phyloP scores from a whole-genome alignment of 2,888 invertebrate species.

The Agrotis segetum region DNA sequence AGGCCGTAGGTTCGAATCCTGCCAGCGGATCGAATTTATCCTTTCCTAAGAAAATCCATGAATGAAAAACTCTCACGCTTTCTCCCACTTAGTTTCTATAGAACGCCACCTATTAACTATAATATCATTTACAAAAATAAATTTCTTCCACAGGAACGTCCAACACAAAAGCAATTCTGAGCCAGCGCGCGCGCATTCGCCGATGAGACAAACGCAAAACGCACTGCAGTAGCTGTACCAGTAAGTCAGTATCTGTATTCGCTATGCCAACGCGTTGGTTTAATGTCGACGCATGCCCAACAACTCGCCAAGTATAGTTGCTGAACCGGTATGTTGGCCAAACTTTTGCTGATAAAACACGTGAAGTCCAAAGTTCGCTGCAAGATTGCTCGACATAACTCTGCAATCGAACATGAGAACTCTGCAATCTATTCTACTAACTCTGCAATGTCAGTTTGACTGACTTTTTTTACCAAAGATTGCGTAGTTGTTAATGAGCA shows the following conservation, averaged over 20 bases:
- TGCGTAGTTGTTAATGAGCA: constrained; percentile 26
- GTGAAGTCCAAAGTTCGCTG: constrained; percentile 24
- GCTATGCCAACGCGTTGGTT: constrained; percentile 43
- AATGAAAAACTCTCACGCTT: too few species aligned
- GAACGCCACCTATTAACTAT: too few species aligned
- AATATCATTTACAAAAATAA: constrained; percentile 1
- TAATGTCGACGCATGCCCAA: constrained; percentile 33
- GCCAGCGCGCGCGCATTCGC: constrained; percentile 82
- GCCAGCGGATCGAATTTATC: too few species aligned
- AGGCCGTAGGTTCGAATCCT: too few species aligned
- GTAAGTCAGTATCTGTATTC: constrained; percentile 46
- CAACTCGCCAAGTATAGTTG: constrained; percentile 16
- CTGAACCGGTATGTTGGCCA: constrained; percentile 31
- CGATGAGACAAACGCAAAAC: constrained; percentile 69
- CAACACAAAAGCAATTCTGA: constrained; percentile 78
- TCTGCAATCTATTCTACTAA: constrained; percentile 46
- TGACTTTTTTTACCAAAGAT: constrained; percentile 63
- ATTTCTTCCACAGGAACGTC: constrained; percentile 70
- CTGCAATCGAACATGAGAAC: constrained; percentile 49
- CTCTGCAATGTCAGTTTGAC: constrained; percentile 42
- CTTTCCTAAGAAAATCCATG: too few species aligned
- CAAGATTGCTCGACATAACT: constrained; percentile 54
- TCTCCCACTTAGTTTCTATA: too few species aligned
- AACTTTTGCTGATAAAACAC: constrained; percentile 27
- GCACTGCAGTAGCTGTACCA: constrained; percentile 52